A percentile compares a stretch with the other conserved stretches of the same genome.
These are phyloP conservation scores for Steatornis caripensis DNA, from an alignment of 2,113 vertebrate genomes.

Conservation along the genomic window DNA sequence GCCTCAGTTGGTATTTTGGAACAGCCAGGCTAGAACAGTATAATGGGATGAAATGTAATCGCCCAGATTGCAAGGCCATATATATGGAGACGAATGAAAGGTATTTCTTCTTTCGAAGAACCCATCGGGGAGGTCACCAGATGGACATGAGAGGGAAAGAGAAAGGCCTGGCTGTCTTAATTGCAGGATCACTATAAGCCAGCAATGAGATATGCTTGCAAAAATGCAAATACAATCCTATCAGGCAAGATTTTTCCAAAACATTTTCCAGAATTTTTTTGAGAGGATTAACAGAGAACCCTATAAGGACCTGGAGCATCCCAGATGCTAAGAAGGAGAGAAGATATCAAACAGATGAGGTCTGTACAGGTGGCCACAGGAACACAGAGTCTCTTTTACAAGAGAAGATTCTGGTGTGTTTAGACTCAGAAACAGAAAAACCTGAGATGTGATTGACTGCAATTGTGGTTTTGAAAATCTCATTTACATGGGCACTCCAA, in stretches of 20 bases:
- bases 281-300: background rate
- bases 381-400: background rate
- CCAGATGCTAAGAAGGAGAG: background rate
- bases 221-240: background rate
- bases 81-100: background rate
- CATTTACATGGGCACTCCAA: background rate
- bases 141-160: background rate
- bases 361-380: background rate
- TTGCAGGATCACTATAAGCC: background rate
- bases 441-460: background rate
- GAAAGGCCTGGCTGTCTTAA: background rate
- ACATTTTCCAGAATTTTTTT: background rate
- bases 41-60: background rate
- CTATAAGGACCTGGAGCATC: background rate
- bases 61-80: background rate
- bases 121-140: background rate
- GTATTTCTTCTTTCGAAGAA: background rate
- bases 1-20: background rate
- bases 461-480: background rate
- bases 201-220: background rate
- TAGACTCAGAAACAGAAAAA: background rate
- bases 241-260: background rate
- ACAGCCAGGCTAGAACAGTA: background rate
- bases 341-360: background rate
- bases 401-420: background rate